Conservation (phyloP, 2,888 invertebrate species). For the Trilocha varians region DNA sequence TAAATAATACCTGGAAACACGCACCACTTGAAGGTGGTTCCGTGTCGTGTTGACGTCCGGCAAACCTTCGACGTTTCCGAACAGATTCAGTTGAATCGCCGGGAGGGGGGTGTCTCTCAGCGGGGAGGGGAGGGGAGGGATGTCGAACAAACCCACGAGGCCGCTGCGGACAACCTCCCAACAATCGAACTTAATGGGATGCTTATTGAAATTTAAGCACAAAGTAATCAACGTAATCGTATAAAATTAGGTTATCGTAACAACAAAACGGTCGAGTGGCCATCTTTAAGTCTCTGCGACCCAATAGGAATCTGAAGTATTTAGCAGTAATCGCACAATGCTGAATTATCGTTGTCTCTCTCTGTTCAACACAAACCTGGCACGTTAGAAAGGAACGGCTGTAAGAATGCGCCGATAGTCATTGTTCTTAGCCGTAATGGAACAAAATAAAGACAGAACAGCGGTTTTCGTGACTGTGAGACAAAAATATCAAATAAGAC, state of each 20-base stretch:
- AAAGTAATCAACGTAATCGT: slow-evolving; percentile 58
- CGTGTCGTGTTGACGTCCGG: slow-evolving; percentile 64
- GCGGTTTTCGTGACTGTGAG: slow-evolving; percentile 71
- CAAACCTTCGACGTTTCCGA: slow-evolving; percentile 70
- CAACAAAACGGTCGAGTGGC: slow-evolving; percentile 65
- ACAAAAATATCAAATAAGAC: slow-evolving; percentile 36
- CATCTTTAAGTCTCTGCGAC: slow-evolving; percentile 64
- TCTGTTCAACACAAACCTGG: slow-evolving; percentile 17
- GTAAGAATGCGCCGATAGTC: slow-evolving; percentile 53
- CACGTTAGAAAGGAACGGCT: slow-evolving; percentile 43
- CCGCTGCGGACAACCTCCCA: slow-evolving; percentile 59
- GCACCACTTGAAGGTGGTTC: slow-evolving; percentile 63
- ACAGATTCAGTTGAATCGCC: slow-evolving; percentile 57
- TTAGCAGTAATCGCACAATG: slow-evolving; percentile 30
- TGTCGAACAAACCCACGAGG: slow-evolving; percentile 56
- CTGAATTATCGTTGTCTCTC: slow-evolving; percentile 42
- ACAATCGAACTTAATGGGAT: slow-evolving; percentile 67
- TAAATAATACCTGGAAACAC: slow-evolving; percentile 61
- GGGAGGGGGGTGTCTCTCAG: slow-evolving; percentile 10
- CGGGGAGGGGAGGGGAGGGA: slow-evolving; percentile 20
- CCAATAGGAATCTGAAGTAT: slow-evolving; percentile 68
- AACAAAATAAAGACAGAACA: slow-evolving; percentile 71
- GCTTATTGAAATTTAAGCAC: slow-evolving; percentile 65
- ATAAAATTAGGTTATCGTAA: slow-evolving; percentile 70
- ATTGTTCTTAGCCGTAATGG: slow-evolving; percentile 71